These are phyloP conservation scores for Drosophila meridionalis DNA, from an alignment of 2,888 invertebrate species.

Conservation along the genomic window DNA sequence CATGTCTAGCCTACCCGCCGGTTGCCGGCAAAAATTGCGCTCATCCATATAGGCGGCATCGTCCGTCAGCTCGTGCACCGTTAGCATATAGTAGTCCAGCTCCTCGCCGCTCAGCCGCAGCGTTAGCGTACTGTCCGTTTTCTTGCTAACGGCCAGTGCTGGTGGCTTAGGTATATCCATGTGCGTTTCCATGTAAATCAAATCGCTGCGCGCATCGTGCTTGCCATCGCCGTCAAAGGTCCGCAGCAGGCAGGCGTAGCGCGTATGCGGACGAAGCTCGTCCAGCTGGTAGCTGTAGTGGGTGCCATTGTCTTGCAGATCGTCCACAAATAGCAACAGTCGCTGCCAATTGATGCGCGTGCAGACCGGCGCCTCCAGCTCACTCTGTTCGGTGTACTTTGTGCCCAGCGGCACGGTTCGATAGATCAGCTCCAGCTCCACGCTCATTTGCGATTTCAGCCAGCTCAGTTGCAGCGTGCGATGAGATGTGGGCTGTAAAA, in stretches of 20 bases:
- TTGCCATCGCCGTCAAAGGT: conserved; percentile 86
- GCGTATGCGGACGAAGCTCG: conserved; percentile 88
- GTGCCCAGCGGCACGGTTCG: conserved; percentile 48
- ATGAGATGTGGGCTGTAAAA: conserved; percentile 66
- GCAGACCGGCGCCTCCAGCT: conserved; percentile 78
- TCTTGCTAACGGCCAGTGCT: conserved; percentile 69
- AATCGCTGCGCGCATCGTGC: conserved; percentile 81
- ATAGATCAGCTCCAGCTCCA: conserved; percentile 78
- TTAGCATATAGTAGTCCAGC: conserved; percentile 81
- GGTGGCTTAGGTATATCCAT: conserved; percentile 86
- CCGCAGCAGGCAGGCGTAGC: conserved; percentile 91
- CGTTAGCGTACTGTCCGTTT: conserved; percentile 82
- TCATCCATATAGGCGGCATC: conserved; percentile 84
- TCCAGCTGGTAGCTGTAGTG: conserved; percentile 81
- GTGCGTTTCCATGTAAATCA: conserved; percentile 86
- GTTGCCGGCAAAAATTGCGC: conserved; percentile 86
- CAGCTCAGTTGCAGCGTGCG: conserved; percentile 71
- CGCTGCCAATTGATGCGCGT: conserved; percentile 81
- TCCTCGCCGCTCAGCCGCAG: conserved; percentile 86
- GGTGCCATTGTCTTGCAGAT: conserved; percentile 61
- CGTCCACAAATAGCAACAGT: conserved; percentile 65
- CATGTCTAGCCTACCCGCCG: conserved; percentile 50
- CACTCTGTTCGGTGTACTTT: conserved; percentile 61
- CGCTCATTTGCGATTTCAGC: conserved; percentile 72
- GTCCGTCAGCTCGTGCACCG: conserved; percentile 81